Base-by-base conservation (phyloP, 1,140 invertebrate species). In the Anadara kagoshimensis region DNA sequence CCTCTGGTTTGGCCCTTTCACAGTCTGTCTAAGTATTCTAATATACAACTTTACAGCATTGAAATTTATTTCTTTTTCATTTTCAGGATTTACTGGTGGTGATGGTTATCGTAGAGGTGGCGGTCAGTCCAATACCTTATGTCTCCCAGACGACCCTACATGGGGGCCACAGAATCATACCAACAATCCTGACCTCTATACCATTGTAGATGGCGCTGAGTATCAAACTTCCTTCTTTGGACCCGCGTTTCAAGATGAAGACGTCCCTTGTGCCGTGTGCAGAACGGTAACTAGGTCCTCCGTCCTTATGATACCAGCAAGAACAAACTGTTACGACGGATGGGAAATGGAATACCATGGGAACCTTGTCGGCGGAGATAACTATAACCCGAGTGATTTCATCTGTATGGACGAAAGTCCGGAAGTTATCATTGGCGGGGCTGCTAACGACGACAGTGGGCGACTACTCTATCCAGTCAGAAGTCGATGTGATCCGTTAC, bases 341-440 rank as follows among this genome's bases (percentile, higher is more conserved):
- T 83, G 81, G 81, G 73, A 59, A 7, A 14, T 53, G 41, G 75
- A 78, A 56, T 83, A 81, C 49, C 29, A 11, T 14, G 81, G 81
- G 0, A 72, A 72, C 64, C 54, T 29, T 47, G 65, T 29, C 18
- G 51, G n/a, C 7, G 8, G 56, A 5, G 36, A 58, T 20, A 62
- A 74, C 67, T 5, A 24, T n/a, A n/a, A 29, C 5, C 49, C 45
- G 0, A 54, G 47, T 22, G 54, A 76, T 16, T 78, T 47, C 51
- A 41, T 71, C 12, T 81, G 79, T 61, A 59, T 81, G 36, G 76
- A 78, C 57, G 69, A 66, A 20, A 44, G 63, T 43, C 67, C 74
- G 22, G 77, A 81, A 24, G n/a, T n/a, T n/a, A 64, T 22, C 41
- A 18, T 69, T n/a, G 22, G 26, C 0, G 69, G 54, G 22, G 71